Evolutionary conservation across 2,888 invertebrate species (phyloP).

Genomic region (Rutpela maculata): DNA sequence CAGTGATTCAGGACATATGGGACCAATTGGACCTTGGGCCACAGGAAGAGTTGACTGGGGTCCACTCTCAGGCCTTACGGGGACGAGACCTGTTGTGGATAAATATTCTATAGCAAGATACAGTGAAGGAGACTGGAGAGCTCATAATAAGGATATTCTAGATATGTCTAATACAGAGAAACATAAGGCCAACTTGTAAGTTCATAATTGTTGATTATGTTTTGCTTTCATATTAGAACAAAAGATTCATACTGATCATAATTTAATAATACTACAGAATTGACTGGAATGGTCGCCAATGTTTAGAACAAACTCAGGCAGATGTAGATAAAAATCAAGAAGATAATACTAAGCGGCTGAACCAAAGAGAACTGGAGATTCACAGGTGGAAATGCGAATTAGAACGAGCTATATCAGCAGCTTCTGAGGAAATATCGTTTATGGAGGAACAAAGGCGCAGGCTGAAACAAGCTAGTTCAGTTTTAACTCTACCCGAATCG

Average conservation of each 20-base stretch:
- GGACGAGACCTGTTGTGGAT: slow-evolving; percentile 84
- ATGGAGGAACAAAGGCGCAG: slow-evolving; percentile 82
- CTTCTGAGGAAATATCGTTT: slow-evolving; percentile 82
- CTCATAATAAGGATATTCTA: slow-evolving; percentile 68
- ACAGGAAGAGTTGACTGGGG: slow-evolving; percentile 86
- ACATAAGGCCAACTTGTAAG: slow-evolving; percentile 69
- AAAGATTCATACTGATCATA: too few relatives aligned
- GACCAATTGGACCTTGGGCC: slow-evolving; percentile 80
- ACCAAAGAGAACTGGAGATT: slow-evolving; percentile 81
- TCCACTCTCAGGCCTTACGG: slow-evolving; percentile 82
- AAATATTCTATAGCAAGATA: slow-evolving; percentile 85
- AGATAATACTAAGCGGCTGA: slow-evolving; percentile 81
- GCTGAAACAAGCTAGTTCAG: slow-evolving; percentile 79
- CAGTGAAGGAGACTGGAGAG: slow-evolving; percentile 84
- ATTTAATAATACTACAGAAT: slow-evolving; percentile 65
- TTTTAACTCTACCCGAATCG: slow-evolving; percentile 83
- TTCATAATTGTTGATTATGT: slow-evolving; percentile 9
- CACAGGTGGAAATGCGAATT: slow-evolving; percentile 86
- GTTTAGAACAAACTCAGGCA: slow-evolving; percentile 80
- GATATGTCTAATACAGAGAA: slow-evolving; percentile 66
- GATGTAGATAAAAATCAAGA: slow-evolving; percentile 82
- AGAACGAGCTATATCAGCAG: slow-evolving; percentile 81
- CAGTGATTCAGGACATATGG: slow-evolving; percentile 72
- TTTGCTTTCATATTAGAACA: too few relatives aligned
- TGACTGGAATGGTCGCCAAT: slow-evolving; percentile 80